These are phyloP conservation scores for Chaenogobius annularis DNA, from an alignment of 2,113 vertebrate species.

Conservation along the genomic window DNA sequence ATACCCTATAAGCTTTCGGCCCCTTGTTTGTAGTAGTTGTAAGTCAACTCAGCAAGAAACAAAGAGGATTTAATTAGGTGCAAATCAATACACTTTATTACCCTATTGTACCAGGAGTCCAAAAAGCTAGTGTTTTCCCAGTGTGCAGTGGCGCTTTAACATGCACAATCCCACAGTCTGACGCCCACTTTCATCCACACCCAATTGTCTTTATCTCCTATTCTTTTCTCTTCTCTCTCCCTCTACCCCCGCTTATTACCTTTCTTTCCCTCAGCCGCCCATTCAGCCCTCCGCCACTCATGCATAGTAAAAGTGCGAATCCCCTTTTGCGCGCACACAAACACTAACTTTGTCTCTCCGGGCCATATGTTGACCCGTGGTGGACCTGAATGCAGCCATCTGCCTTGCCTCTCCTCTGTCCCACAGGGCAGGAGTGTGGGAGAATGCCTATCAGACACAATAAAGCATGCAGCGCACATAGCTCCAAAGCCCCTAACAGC, in stretches of 20 bases:
- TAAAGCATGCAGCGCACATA: slow-evolving; percentile 37
- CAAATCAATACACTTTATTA: slow-evolving; percentile 12
- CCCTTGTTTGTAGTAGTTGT: background rate
- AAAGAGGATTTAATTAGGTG: slow-evolving; percentile 1
- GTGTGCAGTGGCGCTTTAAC: slow-evolving; percentile 4
- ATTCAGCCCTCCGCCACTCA: slow-evolving; percentile 54
- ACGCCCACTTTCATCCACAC: slow-evolving; percentile 25
- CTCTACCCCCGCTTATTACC: slow-evolving; percentile 16
- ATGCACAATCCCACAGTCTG: slow-evolving; percentile 19
- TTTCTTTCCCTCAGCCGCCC: slow-evolving; percentile 14
- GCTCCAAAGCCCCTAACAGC: slow-evolving; percentile 57
- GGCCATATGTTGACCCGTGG: slow-evolving; percentile 69
- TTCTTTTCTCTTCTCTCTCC: slow-evolving; percentile 13
- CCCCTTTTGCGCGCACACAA: slow-evolving; percentile 41
- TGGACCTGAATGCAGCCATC: slow-evolving; percentile 74
- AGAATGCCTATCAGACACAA: slow-evolving; percentile 68
- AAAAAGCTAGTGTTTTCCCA: background rate
- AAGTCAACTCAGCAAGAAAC: background rate
- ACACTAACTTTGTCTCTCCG: slow-evolving; percentile 58
- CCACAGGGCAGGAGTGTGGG: slow-evolving; percentile 66
- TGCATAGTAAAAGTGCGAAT: slow-evolving; percentile 38
- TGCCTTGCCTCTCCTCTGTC: slow-evolving; percentile 62
- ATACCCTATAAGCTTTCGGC: background rate
- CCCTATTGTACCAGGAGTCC: background rate
- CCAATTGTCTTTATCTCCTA: slow-evolving; percentile 12